Evolutionary conservation across 2,113 vertebrate species (phyloP).

Genomic region (Micronycteris hirsuta): DNA sequence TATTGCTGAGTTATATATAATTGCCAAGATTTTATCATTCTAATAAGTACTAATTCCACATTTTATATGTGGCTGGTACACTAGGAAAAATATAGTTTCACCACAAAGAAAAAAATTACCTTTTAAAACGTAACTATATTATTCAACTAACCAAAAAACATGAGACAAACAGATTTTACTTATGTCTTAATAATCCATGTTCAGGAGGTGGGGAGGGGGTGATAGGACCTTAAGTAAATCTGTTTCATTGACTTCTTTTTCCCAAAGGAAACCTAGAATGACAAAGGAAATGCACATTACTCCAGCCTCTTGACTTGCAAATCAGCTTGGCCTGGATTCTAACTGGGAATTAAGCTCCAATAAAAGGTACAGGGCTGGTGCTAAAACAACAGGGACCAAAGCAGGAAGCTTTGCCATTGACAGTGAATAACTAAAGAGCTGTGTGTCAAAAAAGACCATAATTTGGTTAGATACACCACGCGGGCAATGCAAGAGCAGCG

Average conservation of each 20-base stretch:
- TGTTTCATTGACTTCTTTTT: neutral
- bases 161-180: neutral
- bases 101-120: conserved; percentile 23
- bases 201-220: neutral
- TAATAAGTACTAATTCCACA: neutral
- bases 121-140: conserved; percentile 26
- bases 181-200: conserved; percentile 17
- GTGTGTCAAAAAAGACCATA: neutral
- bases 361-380: conserved; percentile 38
- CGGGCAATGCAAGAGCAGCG: neutral
- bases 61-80: neutral
- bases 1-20: neutral
- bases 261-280: conserved; percentile 21
- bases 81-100: neutral
- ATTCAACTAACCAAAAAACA: conserved; percentile 51
- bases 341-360: conserved; percentile 31
- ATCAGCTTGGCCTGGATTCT: conserved; percentile 42
- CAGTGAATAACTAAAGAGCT: conserved; percentile 27
- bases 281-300: conserved; percentile 24
- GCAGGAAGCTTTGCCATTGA: neutral
- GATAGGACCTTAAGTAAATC: neutral
- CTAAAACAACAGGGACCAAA: conserved; percentile 47
- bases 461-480: neutral
- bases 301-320: conserved; percentile 38
- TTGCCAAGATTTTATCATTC: neutral